These are phyloP conservation scores for Meandrusa payeni DNA, from an alignment of 2,888 invertebrate genomes.

Conservation along the genomic window DNA sequence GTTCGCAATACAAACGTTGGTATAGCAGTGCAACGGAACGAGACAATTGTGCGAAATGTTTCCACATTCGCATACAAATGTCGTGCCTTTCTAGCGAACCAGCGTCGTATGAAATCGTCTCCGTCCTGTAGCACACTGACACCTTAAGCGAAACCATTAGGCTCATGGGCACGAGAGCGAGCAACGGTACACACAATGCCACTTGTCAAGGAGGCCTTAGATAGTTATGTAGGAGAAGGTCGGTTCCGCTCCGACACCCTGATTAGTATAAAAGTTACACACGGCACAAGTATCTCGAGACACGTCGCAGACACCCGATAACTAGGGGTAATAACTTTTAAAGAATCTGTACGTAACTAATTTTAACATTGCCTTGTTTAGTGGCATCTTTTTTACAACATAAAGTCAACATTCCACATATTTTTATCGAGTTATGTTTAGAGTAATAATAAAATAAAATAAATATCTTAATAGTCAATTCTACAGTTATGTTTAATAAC, in stretches of 20 bases:
- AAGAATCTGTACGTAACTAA: too few relatives aligned
- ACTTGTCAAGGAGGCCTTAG: constrained; percentile 19
- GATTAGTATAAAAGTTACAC: constrained; percentile 49
- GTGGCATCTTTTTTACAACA: too few relatives aligned
- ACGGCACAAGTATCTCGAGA: constrained; percentile 22
- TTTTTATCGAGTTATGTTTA: too few relatives aligned
- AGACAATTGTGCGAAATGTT: constrained; percentile 1
- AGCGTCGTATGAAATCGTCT: not conserved
- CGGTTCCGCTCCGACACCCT: constrained; percentile 45
- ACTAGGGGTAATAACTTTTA: too few relatives aligned
- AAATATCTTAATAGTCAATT: too few relatives aligned
- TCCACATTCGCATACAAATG: constrained; percentile 1
- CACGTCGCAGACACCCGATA: constrained; percentile 17
- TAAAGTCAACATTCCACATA: too few relatives aligned
- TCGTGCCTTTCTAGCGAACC: not conserved
- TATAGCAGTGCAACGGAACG: not conserved
- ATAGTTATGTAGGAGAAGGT: constrained; percentile 36
- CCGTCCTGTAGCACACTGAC: constrained; percentile 17
- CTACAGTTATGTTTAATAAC: too few relatives aligned
- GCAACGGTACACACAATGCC: constrained; percentile 28
- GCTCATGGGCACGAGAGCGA: constrained; percentile 20
- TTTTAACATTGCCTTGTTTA: too few relatives aligned
- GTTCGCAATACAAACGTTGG: not conserved
- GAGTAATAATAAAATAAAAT: too few relatives aligned
- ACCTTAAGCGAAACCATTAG: constrained; percentile 16